Evolutionary conservation across 1,140 invertebrate species (phyloP), one percentile per base, ranked within the genome.

Genomic region (Caenorhabditis latens): DNA sequence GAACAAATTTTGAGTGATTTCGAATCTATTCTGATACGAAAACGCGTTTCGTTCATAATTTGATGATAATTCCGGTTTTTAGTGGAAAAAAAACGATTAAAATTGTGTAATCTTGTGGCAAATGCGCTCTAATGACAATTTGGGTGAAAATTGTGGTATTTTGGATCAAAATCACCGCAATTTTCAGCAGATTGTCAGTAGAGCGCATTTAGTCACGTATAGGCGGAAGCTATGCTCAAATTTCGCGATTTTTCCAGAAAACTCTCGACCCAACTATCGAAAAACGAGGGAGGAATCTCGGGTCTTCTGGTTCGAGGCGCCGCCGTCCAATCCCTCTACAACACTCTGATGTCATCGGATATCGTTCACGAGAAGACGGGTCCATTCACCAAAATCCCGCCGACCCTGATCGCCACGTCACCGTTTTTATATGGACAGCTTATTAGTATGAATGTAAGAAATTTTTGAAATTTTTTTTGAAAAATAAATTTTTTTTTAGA

Each of bases 371-470:
- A 61, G 43, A 88, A 87, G 13, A 84, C 87, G 9, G 87, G 87
- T 21, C 65, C 55, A 6, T 84, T 85, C 43, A 84, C 87, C 8
- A 84, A 84, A 53, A 48, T 88, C 32, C 87, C 87, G 24, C 87
- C 87, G 0, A 88, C 87, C 19, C 61, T 88, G 7, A 71, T 88
- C 24, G 87, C 87, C n/a, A 55, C 24, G n/a, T 50, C 87, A 67
- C 87, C 87, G 14, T 88, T 88, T 63, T 46, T 85, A 14, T 82
- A 63, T 42, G 63, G 63, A 32, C 87, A 88, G 42, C 14, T 85
- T 53, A 67, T 75, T 4, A 43, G 85, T 46, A 48, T 88, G 13
- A 88, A 85, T 46, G 87, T 88, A 71, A 32, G 4, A 53, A 79
- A 9, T 13, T 83, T 42, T 9, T 43, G 21, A 42, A 16, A 8